Evolutionary conservation across 2,113 vertebrate species (phyloP), one percentile per base, ranked within the genome.

Genomic region (Dolichotis patagonum): DNA sequence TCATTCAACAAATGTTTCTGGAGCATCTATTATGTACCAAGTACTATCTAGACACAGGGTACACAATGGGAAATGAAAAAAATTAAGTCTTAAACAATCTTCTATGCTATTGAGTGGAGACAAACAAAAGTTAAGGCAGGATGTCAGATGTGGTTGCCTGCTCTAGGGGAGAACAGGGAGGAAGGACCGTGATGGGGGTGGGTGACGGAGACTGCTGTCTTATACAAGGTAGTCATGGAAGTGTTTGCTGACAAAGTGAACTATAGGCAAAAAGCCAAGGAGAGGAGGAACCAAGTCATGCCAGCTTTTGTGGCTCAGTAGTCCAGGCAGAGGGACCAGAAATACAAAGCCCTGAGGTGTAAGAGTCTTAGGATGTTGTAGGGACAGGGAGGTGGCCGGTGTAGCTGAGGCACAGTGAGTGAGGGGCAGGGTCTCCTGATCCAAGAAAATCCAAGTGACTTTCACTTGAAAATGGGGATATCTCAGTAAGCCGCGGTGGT

Each of bases 141-240:
- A 7, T n/a, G 26, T 84, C 43, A 56, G 85, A 56, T 14, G 12
- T 49, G 9, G 14, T 52, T 26, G 14, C 60, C 5, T 54, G 30
- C 30, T 60, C 1, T 22, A 14, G 28, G 19, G 7, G 3, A 22
- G 30, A 35, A 46, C 19, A 24, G 63, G 0, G 16, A 30, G 30
- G 32, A 38, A 9, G 35, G 5, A 41, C 5, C 24, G 30, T 5
- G 19, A 20, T 12, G 19, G 49, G 49, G 0, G 22, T 4, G 3
- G 17, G 43, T n/a, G 71, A 8, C 2, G 13, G 19, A 69, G 38
- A 17, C 24, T 20, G 22, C 17, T 63, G 41, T 28, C n/a, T 7
- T 32, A 30, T 13, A 13, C 30, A 41, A 14, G 3, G 5, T 54
- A 35, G 28, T 38, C 85, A 65, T n/a, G 8, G 65, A 46, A 62